Evolutionary conservation across 2,113 vertebrate species (phyloP), one percentile per base, ranked within the genome.

Genomic region (Gymnobelideus leadbeateri): DNA sequence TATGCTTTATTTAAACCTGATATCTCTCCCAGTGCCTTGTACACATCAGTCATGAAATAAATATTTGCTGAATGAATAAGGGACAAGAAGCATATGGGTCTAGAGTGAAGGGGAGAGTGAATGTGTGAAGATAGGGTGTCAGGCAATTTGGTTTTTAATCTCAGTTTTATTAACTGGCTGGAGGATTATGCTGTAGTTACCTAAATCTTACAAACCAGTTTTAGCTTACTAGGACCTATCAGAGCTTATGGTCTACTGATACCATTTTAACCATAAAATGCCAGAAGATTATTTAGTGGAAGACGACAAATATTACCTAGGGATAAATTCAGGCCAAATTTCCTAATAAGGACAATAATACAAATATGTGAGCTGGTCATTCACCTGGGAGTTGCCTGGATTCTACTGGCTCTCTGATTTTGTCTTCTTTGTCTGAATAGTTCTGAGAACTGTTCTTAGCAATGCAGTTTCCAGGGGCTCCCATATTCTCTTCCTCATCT

Each of bases 401-500:
- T 97, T 99, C 99, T 97, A 98, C 98, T 24, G 98, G 93, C 84
- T 98, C 98, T 96, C 98, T 97, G 0, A 53, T 96, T 97, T 99
- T 99, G 90, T 98, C 98, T 92, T 98, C 98, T 54, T 98, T 98
- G 91, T 99, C 98, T 89, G 99, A 99, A 68, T 99, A 99, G 96
- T 92, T 98, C 54, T 98, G 98, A 93, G 98, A 93, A 96, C 98
- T 97, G 93, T 96, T 99, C 96, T 97, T 98, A 98, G 98, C 98
- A 96, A 98, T 98, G 97, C 94, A 98, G 84, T 98, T 96, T 97
- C 95, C 99, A 95, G 98, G 98, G 89, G 98, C 96, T 55, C 98
- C 97, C 49, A 98, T 84, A 92, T 95, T 98, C 28, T 99, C 99
- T 91, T 99, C 99, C 89, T 99, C 99, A 90, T 99, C 99, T 92